phyloP scores from a whole-genome alignment of 2,797 vertebrate genomes.

The Sebastes nivosus region DNA sequence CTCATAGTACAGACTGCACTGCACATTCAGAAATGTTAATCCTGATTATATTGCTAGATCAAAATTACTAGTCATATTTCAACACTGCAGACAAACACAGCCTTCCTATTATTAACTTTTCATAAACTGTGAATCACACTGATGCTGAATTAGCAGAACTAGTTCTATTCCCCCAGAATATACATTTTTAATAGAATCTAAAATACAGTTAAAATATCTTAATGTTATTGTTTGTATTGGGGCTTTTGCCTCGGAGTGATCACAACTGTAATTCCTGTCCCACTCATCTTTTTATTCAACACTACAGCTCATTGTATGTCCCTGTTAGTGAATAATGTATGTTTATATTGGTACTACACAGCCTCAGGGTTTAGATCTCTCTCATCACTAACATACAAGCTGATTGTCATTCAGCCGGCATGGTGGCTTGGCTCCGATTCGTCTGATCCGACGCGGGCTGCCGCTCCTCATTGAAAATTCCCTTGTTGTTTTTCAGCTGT shows the following conservation, averaged over 20 bases:
- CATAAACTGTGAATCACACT: not conserved
- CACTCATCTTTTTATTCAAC: conserved; percentile 41
- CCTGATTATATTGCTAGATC: conserved; percentile 31
- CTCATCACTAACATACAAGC: conserved; percentile 60
- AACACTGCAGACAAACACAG: conserved; percentile 10
- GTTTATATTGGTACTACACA: conserved; percentile 69
- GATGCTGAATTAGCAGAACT: not conserved
- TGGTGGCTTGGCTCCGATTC: conserved; percentile 54
- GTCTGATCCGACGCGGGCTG: conserved; percentile 67
- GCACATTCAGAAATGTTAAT: conserved; percentile 25
- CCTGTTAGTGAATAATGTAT: conserved; percentile 69
- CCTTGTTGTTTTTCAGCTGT: conserved; percentile 72
- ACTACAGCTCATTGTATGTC: conserved; percentile 43
- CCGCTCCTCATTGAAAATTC: conserved; percentile 57
- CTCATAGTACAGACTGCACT: not conserved
- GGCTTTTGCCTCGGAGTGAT: conserved; percentile 36
- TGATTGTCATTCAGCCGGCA: conserved; percentile 74
- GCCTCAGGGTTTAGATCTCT: conserved; percentile 58
- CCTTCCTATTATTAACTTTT: conserved; percentile 2
- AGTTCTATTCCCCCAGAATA: not conserved
- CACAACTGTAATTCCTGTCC: conserved; percentile 38
- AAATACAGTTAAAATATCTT: conserved; percentile 1
- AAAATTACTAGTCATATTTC: conserved; percentile 26
- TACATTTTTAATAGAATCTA: not conserved
- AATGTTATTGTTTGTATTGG: conserved; percentile 19